phyloP scores from a whole-genome alignment of 1,140 invertebrate genomes.

The Berghia stephanieae region DNA sequence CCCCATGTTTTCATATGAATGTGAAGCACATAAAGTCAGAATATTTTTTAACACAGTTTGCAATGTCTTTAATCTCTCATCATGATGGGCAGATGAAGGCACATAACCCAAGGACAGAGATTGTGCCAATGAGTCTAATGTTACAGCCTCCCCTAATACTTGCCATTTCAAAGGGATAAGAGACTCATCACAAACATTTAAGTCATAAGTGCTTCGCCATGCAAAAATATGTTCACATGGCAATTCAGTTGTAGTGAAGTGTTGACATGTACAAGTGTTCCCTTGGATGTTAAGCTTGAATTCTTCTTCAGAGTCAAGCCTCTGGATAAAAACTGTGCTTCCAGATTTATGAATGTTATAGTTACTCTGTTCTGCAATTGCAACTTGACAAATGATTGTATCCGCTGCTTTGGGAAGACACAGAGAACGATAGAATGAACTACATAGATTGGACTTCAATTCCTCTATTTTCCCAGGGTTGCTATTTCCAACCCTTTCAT shows the following conservation, averaged over 20 bases:
- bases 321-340: conserved; percentile 18
- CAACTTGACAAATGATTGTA: conserved; percentile 10
- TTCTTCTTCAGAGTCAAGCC: background rate
- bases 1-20: conserved; percentile 23
- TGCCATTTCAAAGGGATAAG: conserved; percentile 25
- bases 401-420: background rate
- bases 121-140: conserved; percentile 15
- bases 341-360: background rate
- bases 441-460: background rate
- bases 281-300: conserved; percentile 1
- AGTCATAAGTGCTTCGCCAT: background rate
- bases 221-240: conserved; percentile 29
- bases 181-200: conserved; percentile 6
- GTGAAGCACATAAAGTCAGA: background rate
- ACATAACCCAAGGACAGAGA: conserved; percentile 18
- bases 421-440: background rate
- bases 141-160: conserved; percentile 21
- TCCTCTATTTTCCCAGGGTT: background rate
- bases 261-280: conserved; percentile 13
- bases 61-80: conserved; percentile 15
- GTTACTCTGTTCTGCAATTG: background rate
- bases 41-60: conserved; percentile 5
- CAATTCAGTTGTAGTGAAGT: background rate
- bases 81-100: conserved; percentile 12
- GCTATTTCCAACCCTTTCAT: too few relatives aligned